Evolutionary conservation across 2,113 vertebrate genomes (phyloP).

Genomic region (Gavialis gangeticus): DNA sequence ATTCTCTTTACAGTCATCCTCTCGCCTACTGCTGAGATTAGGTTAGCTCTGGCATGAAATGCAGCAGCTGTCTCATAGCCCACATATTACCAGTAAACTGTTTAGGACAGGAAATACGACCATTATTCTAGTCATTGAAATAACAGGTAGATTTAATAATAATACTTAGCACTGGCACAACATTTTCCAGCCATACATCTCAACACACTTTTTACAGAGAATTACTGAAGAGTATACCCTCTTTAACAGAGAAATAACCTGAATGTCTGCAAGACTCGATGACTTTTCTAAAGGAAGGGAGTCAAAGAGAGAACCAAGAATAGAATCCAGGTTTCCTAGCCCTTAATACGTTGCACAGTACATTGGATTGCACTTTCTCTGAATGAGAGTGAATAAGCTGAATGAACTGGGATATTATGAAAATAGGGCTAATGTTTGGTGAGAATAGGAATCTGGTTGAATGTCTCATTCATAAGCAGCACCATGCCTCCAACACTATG

Average conservation of each 20-base stretch:
- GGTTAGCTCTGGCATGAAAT: neutral
- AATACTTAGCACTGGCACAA: neutral
- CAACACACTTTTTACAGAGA: neutral
- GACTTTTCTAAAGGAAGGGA: neutral
- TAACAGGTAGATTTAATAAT: neutral
- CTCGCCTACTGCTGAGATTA: neutral
- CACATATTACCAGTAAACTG: neutral
- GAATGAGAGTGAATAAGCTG: neutral
- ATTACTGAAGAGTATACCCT: neutral
- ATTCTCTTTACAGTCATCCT: neutral
- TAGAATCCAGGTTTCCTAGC: neutral
- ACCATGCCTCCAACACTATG: neutral
- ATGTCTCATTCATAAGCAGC: neutral
- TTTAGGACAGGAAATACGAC: neutral
- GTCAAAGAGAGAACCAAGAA: neutral
- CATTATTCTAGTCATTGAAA: neutral
- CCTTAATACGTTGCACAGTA: neutral
- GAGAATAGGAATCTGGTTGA: neutral
- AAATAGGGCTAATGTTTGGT: neutral
- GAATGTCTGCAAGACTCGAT: neutral
- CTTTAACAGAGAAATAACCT: neutral
- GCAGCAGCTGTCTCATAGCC: conserved; percentile 1
- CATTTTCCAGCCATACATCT: neutral
- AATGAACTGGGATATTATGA: neutral
- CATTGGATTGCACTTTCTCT: neutral